Evolutionary conservation across 1,140 invertebrate species (phyloP), one percentile per base, ranked within the genome.

Genomic region (Bombus sylvicola): DNA sequence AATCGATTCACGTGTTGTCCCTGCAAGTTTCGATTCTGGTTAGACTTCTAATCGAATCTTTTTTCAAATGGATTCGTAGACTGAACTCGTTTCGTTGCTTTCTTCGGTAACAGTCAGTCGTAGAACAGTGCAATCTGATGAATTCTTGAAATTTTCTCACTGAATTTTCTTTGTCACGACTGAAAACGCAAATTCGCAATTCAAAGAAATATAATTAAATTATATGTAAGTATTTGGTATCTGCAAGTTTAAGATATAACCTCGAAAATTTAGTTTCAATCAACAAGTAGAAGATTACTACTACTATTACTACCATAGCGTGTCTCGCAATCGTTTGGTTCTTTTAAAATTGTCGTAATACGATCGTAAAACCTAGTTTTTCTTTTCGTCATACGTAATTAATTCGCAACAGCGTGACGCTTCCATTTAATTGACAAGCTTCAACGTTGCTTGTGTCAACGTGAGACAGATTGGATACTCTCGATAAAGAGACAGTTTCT

Each of bases 401-500:
- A 81, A n/a, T 74, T 74, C 31, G 80, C 80, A 62, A 73, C 69
- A 43, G 53, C 22, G 69, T 18, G 47, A 53, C 47, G 43, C 37
- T 43, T 81, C 68, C 37, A 81, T 81, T 43, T 81, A 73, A 81
- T 81, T 81, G 80, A n/a, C 80, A 73, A 41, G 53, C 31, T 64
- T 74, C 43, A 57, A 31, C 28, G 71, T 64, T 37, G 57, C 22
- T 62, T 73, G 69, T 62, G 3, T 43, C 71, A 64, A 25, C n/a
- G 15, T 28, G n/a, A 43, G 28, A 59, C 18, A 34, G n/a, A 62
- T 62, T 81, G 57, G 39, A 74, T 34, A 47, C 22, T 43, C 31
- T 34, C 22, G 53, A 64, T 64, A 28, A 81, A 73, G 39, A 47
- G 53, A 62, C 69, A 28, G 47, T 8, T 69, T 53, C 66, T 53